A percentile compares a stretch with the other conserved stretches of the same genome.
Evolutionary conservation across 2,113 vertebrate species (phyloP).

Genomic region (Aplodontia rufa): DNA sequence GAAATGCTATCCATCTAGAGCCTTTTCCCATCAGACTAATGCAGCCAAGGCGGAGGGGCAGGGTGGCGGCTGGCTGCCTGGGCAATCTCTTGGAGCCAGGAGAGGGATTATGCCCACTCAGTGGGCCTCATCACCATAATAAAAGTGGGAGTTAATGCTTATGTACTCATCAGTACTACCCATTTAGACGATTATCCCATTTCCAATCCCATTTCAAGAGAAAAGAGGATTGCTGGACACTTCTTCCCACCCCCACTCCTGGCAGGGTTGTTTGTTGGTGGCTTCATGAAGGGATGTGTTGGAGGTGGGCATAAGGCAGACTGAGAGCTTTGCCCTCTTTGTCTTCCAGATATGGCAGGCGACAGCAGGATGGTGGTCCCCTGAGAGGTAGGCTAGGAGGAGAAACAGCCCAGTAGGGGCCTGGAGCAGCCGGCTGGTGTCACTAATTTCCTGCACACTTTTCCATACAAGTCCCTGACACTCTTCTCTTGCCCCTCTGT

Average conservation of each 20-base stretch:
- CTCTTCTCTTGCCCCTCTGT: constrained; percentile 21
- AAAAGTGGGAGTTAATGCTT: constrained; percentile 83
- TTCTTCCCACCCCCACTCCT: constrained; percentile 71
- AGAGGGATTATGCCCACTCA: constrained; percentile 82
- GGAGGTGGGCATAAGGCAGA: constrained; percentile 36
- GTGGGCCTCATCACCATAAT: constrained; percentile 82
- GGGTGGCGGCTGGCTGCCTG: constrained; percentile 69
- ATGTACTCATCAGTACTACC: constrained; percentile 81
- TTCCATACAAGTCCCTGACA: background rate
- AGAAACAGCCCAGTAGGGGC: constrained; percentile 58
- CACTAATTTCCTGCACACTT: constrained; percentile 65
- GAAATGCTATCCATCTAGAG: constrained; percentile 68
- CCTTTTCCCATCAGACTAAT: constrained; percentile 85
- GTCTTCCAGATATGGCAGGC: constrained; percentile 75
- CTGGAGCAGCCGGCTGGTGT: constrained; percentile 70
- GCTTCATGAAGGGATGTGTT: background rate
- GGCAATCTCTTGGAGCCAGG: constrained; percentile 74
- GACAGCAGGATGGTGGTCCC: constrained; percentile 69
- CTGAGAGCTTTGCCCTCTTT: constrained; percentile 76
- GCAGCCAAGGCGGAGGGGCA: constrained; percentile 59
- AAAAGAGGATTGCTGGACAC: constrained; percentile 86
- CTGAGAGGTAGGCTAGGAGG: constrained; percentile 32
- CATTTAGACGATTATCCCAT: constrained; percentile 87
- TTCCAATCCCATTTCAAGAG: constrained; percentile 87
- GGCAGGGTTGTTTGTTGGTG: constrained; percentile 68